Evolutionary conservation across 1,140 invertebrate genomes (phyloP), one percentile per base, ranked within the genome.

Genomic region (Scaptomyza hsui): DNA sequence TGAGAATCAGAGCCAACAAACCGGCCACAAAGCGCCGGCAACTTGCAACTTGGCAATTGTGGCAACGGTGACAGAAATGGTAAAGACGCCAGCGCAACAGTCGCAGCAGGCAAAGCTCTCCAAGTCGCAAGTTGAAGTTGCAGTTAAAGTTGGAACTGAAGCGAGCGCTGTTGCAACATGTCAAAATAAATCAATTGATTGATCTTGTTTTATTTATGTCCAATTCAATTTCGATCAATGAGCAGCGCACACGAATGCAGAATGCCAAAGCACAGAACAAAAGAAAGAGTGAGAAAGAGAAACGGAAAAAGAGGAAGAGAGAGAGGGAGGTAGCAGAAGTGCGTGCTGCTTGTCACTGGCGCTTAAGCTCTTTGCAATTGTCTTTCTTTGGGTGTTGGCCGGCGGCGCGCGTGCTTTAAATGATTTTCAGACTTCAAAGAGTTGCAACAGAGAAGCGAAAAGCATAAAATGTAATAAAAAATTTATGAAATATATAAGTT

Each of bases 201-300:
- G 90, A 91, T 91, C 90, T 91, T 89, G 90, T 91, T 91, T 91
- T 91, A 91, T 91, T 91, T 91, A 91, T 91, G 90, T 91, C 90
- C 90, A 91, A 90, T 91, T 88, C 90, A 91, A 91, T 91, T 91
- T 89, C 90, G 88, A 91, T 91, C 90, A 91, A 89, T 83, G 88
- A 90, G 88, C 81, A 83, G 69, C 70, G 77, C 83, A 78, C 82
- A 88, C 78, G 82, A 82, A 88, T 79, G 71, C 79, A 82, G 78
- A 81, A 82, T 83, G 78, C 65, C 68, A 59, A 75, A 74, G 70
- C 60, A 62, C 35, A 16, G 49, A 24, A 37, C 32, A 35, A 13
- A 16, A 12, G 15, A 19, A 29, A 35, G 26, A 39, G 55, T 3
- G 12, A 10, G 47, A 57, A 42, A 41, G 21, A 13, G 21, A 44